Evolutionary conservation across 2,113 vertebrate species (phyloP), one percentile per base, ranked within the genome.

Genomic region (Psophia crepitans): DNA sequence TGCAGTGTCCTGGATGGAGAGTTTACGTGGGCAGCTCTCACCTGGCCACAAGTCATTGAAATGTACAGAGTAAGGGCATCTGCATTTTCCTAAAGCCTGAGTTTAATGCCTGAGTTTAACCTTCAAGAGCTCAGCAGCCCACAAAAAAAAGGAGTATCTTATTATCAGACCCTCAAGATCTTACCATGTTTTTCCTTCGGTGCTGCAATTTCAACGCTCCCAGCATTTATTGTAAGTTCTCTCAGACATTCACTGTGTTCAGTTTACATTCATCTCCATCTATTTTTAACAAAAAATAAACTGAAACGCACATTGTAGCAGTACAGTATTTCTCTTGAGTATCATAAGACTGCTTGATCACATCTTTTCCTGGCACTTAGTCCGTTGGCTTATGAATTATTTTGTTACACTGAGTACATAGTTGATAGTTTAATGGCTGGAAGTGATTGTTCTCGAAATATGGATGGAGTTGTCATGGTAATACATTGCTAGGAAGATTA

Each of bases 341-440:
- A 89, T 89, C 86, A 26, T 85, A 57, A 93, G 84, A 57, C 69
- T 87, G 84, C 91, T 57, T 69, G 89, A 73, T 92, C 91, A 69
- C 92, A 69, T 96, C 89, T 95, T 95, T 95, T 95, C 92, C 96
- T 95, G 87, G 95, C 92, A 95, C 70, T 94, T 91, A 89, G 69
- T 87, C 89, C 65, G 33, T 66, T 32, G 86, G 69, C 95, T 95
- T 94, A 94, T 92, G 87, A 94, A 95, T 96, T 96, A 96, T 96
- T 96, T 95, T 93, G 87, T 91, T 97, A 83, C 51, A 5, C 91
- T 77, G 93, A 94, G 95, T 87, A 49, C 95, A 85, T 21, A 82
- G 87, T 77, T 97, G 96, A 96, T 96, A 92, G 85, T 93, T 97
- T 96, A 94, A 96, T 94, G 93, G 85, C 88, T 89, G 76, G 60